These are phyloP conservation scores for Thereva unica DNA, from an alignment of 2,888 invertebrate species.

Conservation along the genomic window DNA sequence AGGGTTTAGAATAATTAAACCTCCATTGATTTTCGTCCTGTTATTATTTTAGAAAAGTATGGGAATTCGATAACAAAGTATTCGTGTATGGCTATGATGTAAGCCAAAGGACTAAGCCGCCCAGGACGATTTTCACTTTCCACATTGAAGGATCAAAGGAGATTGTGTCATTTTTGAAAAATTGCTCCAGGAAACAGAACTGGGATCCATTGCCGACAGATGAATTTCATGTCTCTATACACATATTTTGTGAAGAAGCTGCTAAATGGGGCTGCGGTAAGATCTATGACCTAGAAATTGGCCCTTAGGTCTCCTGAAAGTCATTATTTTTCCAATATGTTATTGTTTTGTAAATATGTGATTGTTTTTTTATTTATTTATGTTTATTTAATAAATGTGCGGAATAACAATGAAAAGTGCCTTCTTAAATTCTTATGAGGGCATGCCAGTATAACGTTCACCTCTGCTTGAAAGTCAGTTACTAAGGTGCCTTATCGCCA, in stretches of 20 bases:
- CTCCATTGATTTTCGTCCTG: not conserved
- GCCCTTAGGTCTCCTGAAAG: constrained; percentile 39
- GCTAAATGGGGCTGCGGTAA: constrained; percentile 49
- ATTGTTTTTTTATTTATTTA: too few species aligned
- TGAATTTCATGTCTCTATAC: constrained; percentile 47
- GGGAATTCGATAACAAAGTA: constrained; percentile 45
- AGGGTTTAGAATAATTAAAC: not conserved
- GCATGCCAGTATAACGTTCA: too few species aligned
- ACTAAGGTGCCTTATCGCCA: too few species aligned
- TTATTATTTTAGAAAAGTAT: constrained; percentile 44
- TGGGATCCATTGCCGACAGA: constrained; percentile 43
- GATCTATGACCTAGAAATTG: constrained; percentile 47
- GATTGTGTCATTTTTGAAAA: constrained; percentile 43
- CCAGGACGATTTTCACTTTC: constrained; percentile 46
- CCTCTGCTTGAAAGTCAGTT: too few species aligned
- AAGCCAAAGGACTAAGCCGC: constrained; percentile 43
- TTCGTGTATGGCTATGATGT: constrained; percentile 49
- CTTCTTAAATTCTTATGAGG: too few species aligned
- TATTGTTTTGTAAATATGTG: too few species aligned
- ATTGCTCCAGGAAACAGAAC: constrained; percentile 41
- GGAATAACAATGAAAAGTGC: too few species aligned
- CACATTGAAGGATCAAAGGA: constrained; percentile 46
- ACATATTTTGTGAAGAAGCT: constrained; percentile 47
- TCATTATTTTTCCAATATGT: too few species aligned
- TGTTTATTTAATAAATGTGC: too few species aligned